Evolutionary conservation across 2,113 vertebrate genomes (phyloP), one percentile per base, ranked within the genome.

Genomic region (Sialia sialis): DNA sequence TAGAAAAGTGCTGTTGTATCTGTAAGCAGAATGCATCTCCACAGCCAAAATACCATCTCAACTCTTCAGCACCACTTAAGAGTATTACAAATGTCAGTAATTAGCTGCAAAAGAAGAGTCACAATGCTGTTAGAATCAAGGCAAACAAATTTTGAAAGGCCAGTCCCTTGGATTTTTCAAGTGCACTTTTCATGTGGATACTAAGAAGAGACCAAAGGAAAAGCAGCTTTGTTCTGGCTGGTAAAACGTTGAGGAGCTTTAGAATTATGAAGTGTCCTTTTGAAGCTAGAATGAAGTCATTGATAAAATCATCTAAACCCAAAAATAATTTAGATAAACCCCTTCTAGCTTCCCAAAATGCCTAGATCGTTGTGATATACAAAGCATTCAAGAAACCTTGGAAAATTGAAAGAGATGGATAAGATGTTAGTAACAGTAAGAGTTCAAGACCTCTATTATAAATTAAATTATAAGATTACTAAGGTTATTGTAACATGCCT

Each of bases 281-380:
- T 94, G 95, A 97, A 95, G 80, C 84, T 23, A 75, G 13, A 93
- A 93, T 74, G 51, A 93, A 94, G 48, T 82, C 60, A 90, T 36
- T 84, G 95, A 93, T 95, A 96, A 94, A 76, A 94, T 73, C 63
- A 83, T 66, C 48, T 88, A 94, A 96, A 94, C n/a, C 21, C 26
- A 10, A 20, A 72, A 82, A 44, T n/a, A 63, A 66, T 89, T 81
- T 62, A 74, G 75, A 83, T 79, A 89, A 96, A 64, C 27, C 32
- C 39, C 52, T 93, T 68, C 34, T 79, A 81, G 41, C 69, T 84
- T 90, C 70, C 59, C 69, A 66, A 78, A 20, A 54, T 0, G 7
- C 34, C 46, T 43, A 82, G 89, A 83, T 73, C 68, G 54, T 44
- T 83, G 62, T 73, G 94, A 83, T 89, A 83, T 11, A 91, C 75